These are phyloP conservation scores for Palloptera scutellata DNA, from an alignment of 2,888 invertebrate species.

Conservation along the genomic window DNA sequence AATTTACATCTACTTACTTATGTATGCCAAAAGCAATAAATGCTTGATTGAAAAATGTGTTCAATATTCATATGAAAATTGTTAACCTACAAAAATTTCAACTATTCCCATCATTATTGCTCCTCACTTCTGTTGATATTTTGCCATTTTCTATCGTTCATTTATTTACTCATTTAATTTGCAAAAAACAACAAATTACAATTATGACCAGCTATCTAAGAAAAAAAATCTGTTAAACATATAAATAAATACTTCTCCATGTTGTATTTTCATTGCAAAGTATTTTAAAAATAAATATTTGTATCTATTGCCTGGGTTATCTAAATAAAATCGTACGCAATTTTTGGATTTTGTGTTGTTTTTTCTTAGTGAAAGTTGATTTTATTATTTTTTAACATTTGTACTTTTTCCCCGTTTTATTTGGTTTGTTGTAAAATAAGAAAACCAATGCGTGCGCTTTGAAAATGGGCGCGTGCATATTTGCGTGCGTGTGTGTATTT, in stretches of 20 bases:
- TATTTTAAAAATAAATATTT: conserved; percentile 2
- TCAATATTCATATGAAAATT: neutral
- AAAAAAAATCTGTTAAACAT: neutral
- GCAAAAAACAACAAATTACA: neutral
- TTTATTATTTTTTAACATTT: neutral
- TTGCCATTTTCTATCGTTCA: neutral
- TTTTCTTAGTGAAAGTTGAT: neutral
- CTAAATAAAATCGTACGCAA: too few relatives aligned
- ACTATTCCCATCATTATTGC: neutral
- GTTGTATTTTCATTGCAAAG: neutral
- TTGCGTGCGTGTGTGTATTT: neutral
- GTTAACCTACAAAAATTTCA: neutral
- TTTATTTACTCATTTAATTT: neutral
- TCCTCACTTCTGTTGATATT: neutral
- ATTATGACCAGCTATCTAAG: neutral
- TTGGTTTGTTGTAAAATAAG: neutral
- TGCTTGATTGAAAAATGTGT: neutral
- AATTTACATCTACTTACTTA: neutral
- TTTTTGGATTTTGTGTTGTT: too few relatives aligned
- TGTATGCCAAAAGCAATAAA: neutral
- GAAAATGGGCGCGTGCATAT: neutral
- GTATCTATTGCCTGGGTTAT: neutral
- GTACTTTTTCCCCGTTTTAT: neutral
- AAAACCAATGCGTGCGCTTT: neutral
- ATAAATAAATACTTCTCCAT: neutral